Evolutionary conservation across 2,113 vertebrate species (phyloP).

Genomic region (Phylloscopus whistleri): DNA sequence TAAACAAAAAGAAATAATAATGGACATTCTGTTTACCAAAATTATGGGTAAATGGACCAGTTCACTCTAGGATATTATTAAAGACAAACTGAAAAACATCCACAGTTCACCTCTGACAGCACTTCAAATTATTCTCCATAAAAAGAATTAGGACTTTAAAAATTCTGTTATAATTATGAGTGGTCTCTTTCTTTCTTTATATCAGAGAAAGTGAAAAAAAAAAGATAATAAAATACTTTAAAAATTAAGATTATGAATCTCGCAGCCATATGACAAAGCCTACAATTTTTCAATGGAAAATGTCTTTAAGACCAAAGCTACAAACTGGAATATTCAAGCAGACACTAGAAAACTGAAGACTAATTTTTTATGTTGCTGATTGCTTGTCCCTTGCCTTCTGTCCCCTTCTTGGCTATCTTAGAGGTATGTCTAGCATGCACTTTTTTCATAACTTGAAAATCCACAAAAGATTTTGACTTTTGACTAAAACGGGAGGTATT

Average conservation of each 20-base stretch:
- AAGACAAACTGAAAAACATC: neutral
- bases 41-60: neutral
- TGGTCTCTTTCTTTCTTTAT: neutral
- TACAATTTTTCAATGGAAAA: neutral
- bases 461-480: neutral
- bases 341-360: neutral
- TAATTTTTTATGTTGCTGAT: neutral
- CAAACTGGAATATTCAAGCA: neutral
- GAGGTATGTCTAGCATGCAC: accelerated
- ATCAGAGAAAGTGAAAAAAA: neutral
- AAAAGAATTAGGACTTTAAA: neutral
- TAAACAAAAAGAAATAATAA: neutral
- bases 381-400: neutral
- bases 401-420: neutral
- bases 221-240: neutral
- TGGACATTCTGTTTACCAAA: neutral
- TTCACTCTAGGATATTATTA: neutral
- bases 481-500: neutral
- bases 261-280: neutral
- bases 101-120: neutral
- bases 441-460: neutral
- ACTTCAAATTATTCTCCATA: neutral
- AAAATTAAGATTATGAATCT: neutral
- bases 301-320: neutral
- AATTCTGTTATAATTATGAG: neutral